These are phyloP conservation scores for Abrostola tripartita DNA, from an alignment of 2,888 invertebrate genomes.

Conservation along the genomic window DNA sequence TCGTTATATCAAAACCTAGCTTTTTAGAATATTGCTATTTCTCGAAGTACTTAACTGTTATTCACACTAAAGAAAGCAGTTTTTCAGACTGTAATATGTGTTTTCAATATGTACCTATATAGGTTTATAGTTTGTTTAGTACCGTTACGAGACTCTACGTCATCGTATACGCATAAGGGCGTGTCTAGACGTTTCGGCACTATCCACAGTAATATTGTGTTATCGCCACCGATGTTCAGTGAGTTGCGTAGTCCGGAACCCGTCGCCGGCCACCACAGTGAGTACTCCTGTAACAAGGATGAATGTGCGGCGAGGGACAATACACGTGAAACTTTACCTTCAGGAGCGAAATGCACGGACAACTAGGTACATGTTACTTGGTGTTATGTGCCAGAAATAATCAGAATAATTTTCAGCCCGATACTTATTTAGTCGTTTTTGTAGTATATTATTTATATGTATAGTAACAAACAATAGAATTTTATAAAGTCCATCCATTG, in stretches of 20 bases:
- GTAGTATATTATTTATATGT: too few relatives aligned
- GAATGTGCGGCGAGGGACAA: constrained; percentile 22
- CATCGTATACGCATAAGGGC: constrained; percentile 5
- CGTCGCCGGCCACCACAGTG: constrained; percentile 45
- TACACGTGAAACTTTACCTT: constrained; percentile 27
- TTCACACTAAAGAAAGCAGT: too few relatives aligned
- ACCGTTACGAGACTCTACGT: not conserved
- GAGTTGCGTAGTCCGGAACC: constrained; percentile 46
- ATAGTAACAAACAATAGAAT: too few relatives aligned
- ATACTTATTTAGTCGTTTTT: too few relatives aligned
- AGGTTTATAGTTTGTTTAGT: too few relatives aligned
- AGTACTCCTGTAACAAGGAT: constrained; percentile 35
- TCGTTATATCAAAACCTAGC: too few relatives aligned
- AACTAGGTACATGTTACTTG: constrained; percentile 2
- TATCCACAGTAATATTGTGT: constrained; percentile 26
- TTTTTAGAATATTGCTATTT: too few relatives aligned
- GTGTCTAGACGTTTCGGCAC: constrained; percentile 12
- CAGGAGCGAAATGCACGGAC: not conserved
- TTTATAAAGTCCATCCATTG: too few relatives aligned
- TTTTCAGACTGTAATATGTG: too few relatives aligned
- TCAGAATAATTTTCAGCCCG: too few relatives aligned
- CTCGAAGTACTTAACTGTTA: too few relatives aligned
- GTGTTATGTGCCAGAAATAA: not conserved
- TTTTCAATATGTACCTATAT: too few relatives aligned
- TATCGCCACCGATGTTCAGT: constrained; percentile 46